Evolutionary conservation across 2,888 invertebrate genomes (phyloP).

Genomic region (Lysandra coridon): DNA sequence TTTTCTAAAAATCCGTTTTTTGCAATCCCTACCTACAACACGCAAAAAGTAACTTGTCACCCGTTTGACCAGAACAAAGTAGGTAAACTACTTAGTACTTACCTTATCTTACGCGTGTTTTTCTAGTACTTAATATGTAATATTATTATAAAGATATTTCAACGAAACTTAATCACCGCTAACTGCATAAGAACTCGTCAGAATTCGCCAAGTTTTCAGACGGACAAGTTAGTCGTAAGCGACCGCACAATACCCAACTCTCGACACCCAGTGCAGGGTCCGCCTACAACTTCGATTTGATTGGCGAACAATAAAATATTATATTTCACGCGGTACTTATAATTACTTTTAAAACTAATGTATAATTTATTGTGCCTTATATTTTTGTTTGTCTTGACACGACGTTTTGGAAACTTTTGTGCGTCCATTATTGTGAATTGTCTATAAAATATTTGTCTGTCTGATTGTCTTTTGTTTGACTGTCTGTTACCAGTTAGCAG

Average conservation of each 20-base stretch:
- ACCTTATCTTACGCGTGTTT: background rate
- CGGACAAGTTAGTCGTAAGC: constrained; percentile 16
- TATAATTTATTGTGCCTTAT: constrained; percentile 2
- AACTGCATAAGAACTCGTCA: background rate
- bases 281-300: constrained; percentile 1
- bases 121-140: no score
- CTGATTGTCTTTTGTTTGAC: no score
- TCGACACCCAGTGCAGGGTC: background rate
- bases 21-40: no score
- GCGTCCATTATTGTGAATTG: no score
- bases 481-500: no score
- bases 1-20: no score
- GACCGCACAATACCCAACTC: background rate
- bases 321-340: constrained; percentile 20
- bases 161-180: constrained; percentile 15
- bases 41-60: no score
- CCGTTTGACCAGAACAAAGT: no score
- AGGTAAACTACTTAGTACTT: no score
- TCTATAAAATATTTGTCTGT: background rate
- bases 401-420: no score
- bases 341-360: background rate
- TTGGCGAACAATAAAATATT: constrained; percentile 5
- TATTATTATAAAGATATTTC: background rate
- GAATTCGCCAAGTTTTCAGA: constrained; percentile 15
- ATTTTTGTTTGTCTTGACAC: background rate